Percentiles rank a stretch among this genome's conserved stretches.
Evolutionary conservation across 2,888 invertebrate species (phyloP).

Genomic region (Ophion ellenae): DNA sequence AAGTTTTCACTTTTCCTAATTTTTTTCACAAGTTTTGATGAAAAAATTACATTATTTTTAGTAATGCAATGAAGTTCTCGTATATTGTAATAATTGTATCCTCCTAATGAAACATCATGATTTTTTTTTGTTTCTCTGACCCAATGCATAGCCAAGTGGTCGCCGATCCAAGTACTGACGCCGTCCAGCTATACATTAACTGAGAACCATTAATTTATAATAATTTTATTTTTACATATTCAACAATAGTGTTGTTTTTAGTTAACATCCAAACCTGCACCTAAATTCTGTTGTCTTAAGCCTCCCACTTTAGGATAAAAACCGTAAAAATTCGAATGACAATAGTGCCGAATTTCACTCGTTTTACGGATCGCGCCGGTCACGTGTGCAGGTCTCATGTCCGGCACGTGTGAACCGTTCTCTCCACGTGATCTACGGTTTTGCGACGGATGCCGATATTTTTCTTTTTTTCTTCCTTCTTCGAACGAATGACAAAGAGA

Average conservation of each 20-base stretch:
- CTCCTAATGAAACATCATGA: too few species aligned
- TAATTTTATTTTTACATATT: neutral
- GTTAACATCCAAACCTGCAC: neutral
- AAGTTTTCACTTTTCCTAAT: neutral
- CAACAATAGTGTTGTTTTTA: neutral
- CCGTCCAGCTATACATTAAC: too few species aligned
- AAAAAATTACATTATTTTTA: neutral
- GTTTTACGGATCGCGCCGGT: neutral
- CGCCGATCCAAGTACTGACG: too few species aligned
- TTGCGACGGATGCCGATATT: neutral
- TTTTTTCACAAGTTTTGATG: neutral
- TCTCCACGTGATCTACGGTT: conserved; percentile 28
- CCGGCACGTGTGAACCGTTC: conserved; percentile 39
- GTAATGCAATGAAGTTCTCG: neutral
- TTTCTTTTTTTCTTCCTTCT: neutral
- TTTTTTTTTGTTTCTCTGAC: too few species aligned
- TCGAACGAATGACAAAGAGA: conserved; percentile 30
- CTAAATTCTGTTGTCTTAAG: neutral
- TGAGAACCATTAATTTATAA: neutral
- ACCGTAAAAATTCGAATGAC: neutral
- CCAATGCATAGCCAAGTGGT: too few species aligned
- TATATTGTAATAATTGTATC: too few species aligned
- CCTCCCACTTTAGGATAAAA: neutral
- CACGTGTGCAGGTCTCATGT: conserved; percentile 33
- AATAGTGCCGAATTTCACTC: neutral